phyloP scores from a whole-genome alignment of 2,888 invertebrate genomes.

The Capitulum mitella region DNA sequence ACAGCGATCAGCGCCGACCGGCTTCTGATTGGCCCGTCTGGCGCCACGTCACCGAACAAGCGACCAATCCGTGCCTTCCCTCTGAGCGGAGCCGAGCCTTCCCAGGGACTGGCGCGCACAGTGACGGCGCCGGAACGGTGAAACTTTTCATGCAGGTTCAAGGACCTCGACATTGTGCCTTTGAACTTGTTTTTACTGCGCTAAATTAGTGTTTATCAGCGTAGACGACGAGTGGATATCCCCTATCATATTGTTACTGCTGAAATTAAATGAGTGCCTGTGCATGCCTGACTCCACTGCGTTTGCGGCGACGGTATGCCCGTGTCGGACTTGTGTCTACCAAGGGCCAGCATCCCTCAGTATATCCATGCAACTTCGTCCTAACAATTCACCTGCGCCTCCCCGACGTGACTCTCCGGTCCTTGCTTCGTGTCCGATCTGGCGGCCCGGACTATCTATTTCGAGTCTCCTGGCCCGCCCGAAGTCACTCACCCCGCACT shows the following conservation, averaged over 20 bases:
- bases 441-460: not conserved
- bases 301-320: not conserved
- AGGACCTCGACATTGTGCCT: slow-evolving; percentile 15
- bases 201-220: slow-evolving; percentile 23
- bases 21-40: not conserved
- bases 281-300: not conserved
- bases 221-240: not conserved
- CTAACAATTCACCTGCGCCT: no score
- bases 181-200: slow-evolving; percentile 17
- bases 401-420: not conserved
- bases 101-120: not conserved
- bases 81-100: not conserved
- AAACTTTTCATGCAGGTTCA: not conserved
- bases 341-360: no score
- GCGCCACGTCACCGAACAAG: not conserved
- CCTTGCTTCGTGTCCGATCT: not conserved
- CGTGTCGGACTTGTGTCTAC: no score
- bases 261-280: not conserved
- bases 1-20: no score
- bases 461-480: not conserved
- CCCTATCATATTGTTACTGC: not conserved
- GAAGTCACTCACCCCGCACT: not conserved
- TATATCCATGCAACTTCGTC: no score
- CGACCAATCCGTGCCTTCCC: slow-evolving; percentile 20
- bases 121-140: not conserved